Percentiles rank a stretch among this genome's conserved stretches.
phyloP scores from a whole-genome alignment of 2,888 invertebrate genomes.

The Lasius platythorax region DNA sequence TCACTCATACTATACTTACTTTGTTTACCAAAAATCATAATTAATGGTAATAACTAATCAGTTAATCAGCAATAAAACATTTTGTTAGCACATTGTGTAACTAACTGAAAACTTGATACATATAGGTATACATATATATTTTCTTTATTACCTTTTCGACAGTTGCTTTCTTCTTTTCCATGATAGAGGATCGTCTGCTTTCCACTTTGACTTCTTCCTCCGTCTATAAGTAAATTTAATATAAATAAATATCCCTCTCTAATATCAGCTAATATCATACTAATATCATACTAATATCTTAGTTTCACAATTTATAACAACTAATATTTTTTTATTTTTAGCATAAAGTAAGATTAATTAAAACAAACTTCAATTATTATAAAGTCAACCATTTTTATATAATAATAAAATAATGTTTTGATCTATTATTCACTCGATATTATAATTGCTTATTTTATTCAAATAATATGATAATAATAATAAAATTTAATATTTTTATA shows the following conservation, averaged over 20 bases:
- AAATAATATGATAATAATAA: neutral
- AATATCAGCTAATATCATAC: neutral
- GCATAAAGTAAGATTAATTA: neutral
- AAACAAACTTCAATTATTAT: neutral
- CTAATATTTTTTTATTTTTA: neutral
- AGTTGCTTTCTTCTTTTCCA: constrained; percentile 84
- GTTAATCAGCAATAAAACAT: neutral
- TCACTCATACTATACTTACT: constrained; percentile 56
- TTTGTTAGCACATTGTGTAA: constrained; percentile 13
- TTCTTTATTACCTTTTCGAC: constrained; percentile 78
- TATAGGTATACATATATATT: no score
- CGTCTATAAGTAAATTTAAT: constrained; percentile 68
- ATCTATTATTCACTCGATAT: neutral
- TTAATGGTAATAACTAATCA: neutral
- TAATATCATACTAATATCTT: neutral
- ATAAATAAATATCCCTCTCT: neutral
- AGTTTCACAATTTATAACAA: neutral
- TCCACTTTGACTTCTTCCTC: constrained; percentile 86
- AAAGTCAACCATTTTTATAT: neutral
- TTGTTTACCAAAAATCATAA: constrained; percentile 17
- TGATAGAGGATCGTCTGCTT: constrained; percentile 86
- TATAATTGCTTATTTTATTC: neutral
- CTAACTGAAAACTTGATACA: neutral
- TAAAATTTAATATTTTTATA: neutral
- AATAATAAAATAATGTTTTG: neutral